Percentiles rank a stretch among this genome's conserved stretches.
Conservation (phyloP, 2,113 vertebrate genomes). For the Cricetomys ansorgei region DNA sequence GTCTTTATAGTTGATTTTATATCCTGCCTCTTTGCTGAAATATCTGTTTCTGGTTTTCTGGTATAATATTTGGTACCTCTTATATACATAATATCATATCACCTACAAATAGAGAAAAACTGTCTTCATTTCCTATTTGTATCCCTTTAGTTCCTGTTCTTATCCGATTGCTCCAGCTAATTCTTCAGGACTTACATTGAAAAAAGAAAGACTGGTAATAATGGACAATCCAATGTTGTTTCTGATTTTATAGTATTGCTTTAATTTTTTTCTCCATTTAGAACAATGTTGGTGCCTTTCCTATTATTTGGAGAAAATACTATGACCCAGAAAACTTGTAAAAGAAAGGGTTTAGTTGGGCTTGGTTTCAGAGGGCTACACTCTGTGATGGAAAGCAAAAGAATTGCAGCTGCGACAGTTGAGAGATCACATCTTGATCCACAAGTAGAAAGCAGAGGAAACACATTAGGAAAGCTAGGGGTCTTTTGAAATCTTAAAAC, state of each 20-base stretch:
- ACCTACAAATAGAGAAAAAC: background rate
- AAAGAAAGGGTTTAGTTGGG: background rate
- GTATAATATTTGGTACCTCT: too few species aligned
- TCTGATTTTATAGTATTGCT: background rate
- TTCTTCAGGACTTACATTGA: too few species aligned
- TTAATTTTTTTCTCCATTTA: background rate
- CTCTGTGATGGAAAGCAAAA: background rate
- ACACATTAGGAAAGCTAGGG: background rate
- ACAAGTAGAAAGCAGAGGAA: background rate
- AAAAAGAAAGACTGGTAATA: background rate
- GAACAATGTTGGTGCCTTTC: background rate
- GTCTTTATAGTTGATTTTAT: background rate
- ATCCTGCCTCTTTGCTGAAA: background rate
- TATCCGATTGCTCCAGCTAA: background rate
- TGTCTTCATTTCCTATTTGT: background rate
- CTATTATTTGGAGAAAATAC: background rate
- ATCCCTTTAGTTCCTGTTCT: background rate
- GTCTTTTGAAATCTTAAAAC: background rate
- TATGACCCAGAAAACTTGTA: background rate
- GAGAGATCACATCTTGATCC: background rate
- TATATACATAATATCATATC: background rate
- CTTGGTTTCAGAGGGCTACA: background rate
- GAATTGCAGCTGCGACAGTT: background rate
- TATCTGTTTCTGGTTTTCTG: background rate
- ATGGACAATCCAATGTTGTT: background rate